phyloP scores from a whole-genome alignment of 1,140 invertebrate genomes.

The Trichomalopsis sarcophagae region DNA sequence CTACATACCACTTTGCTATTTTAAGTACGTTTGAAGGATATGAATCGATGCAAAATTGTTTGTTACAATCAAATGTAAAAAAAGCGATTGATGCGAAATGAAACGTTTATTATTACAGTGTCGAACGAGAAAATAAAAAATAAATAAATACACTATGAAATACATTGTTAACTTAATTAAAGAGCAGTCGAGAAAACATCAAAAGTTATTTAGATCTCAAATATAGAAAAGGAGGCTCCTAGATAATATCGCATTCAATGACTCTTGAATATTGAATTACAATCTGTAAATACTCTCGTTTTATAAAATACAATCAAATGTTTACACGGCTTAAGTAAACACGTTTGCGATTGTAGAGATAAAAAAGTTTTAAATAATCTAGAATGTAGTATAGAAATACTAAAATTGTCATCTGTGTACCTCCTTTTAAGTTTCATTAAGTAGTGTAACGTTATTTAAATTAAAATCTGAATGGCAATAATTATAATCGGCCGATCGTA shows the following conservation, averaged over 20 bases:
- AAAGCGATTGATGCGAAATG: not conserved
- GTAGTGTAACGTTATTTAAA: not conserved
- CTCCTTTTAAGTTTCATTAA: not conserved
- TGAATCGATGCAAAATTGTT: not conserved
- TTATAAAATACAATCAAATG: not conserved
- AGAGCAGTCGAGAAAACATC: not conserved
- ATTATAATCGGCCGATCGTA: not conserved
- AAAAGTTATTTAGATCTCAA: not conserved
- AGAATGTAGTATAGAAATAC: not conserved
- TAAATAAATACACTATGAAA: constrained; percentile 18
- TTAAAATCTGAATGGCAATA: not conserved
- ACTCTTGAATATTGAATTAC: not conserved
- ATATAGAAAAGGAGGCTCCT: not conserved
- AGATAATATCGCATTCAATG: too few relatives aligned
- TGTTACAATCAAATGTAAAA: not conserved
- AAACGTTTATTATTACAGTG: not conserved
- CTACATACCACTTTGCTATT: not conserved
- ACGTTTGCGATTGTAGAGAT: not conserved
- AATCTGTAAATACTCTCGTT: not conserved
- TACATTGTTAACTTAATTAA: not conserved
- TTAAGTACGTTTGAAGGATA: constrained; percentile 9
- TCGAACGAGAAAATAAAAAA: not conserved
- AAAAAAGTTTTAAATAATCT: not conserved
- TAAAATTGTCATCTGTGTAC: not conserved
- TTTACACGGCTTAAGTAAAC: not conserved